phyloP scores from a whole-genome alignment of 2,888 invertebrate genomes.

The Scrobipalpa costella region DNA sequence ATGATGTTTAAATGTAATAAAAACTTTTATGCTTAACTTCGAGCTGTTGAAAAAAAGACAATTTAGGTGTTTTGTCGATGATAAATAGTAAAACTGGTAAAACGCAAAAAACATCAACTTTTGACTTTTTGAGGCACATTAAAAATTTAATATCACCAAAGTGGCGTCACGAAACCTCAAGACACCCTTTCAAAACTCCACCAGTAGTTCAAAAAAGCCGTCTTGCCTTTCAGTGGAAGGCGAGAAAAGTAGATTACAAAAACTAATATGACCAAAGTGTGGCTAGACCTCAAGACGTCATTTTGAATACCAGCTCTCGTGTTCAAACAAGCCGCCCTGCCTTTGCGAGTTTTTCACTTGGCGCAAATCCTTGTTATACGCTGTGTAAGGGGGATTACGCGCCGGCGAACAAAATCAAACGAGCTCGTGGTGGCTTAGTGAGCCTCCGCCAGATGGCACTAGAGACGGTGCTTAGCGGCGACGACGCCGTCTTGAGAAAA shows the following conservation, averaged over 20 bases:
- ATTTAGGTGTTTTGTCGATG: too few relatives aligned
- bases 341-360: slow-evolving; percentile 19
- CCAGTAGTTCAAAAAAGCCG: too few relatives aligned
- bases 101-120: too few relatives aligned
- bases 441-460: slow-evolving; percentile 4
- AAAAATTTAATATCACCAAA: too few relatives aligned
- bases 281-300: neutral
- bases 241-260: neutral
- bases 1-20: too few relatives aligned
- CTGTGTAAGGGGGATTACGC: slow-evolving; percentile 22
- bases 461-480: neutral
- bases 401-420: slow-evolving; percentile 21
- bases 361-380: slow-evolving; percentile 25
- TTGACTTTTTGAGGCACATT: too few relatives aligned
- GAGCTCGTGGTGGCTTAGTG: neutral
- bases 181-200: too few relatives aligned
- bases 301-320: neutral
- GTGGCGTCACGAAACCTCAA: too few relatives aligned
- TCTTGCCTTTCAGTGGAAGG: too few relatives aligned
- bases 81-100: too few relatives aligned
- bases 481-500: neutral
- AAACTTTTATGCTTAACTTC: too few relatives aligned
- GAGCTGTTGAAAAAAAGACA: too few relatives aligned
- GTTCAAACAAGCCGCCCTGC: neutral
- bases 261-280: neutral